Percentiles rank a stretch among this genome's conserved stretches.
phyloP scores from a whole-genome alignment of 2,888 invertebrate genomes.

The Epiblema foenella region DNA sequence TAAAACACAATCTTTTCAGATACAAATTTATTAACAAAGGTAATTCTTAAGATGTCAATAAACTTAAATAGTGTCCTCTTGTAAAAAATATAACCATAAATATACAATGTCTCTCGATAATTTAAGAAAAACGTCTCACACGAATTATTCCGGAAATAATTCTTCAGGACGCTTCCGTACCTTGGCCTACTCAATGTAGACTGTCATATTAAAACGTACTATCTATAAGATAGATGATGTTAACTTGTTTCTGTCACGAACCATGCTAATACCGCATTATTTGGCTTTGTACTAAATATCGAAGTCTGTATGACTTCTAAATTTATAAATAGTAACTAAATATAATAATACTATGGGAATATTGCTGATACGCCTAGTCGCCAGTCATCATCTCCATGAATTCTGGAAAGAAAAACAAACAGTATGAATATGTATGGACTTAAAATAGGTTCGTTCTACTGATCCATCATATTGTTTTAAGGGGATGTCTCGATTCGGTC shows the following conservation, averaged over 20 bases:
- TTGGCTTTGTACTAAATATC: slow-evolving; percentile 73
- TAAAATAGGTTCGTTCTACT: no score
- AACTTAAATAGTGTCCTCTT: slow-evolving; percentile 19
- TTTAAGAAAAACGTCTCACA: slow-evolving; percentile 59
- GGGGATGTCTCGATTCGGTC: no score
- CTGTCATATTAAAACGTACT: slow-evolving; percentile 56
- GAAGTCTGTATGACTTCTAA: slow-evolving; percentile 66
- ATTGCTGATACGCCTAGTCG: slow-evolving; percentile 84
- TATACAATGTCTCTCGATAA: slow-evolving; percentile 27
- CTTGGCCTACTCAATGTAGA: slow-evolving; percentile 55
- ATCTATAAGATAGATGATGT: slow-evolving; percentile 78
- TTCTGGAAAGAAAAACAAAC: slow-evolving; percentile 85
- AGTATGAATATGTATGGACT: background rate
- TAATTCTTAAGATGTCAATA: slow-evolving; percentile 32
- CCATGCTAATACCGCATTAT: slow-evolving; percentile 79
- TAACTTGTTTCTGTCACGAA: slow-evolving; percentile 52
- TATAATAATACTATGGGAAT: slow-evolving; percentile 61
- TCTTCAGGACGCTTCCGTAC: slow-evolving; percentile 65
- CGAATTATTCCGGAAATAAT: slow-evolving; percentile 80
- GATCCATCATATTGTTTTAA: no score
- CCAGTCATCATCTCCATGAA: slow-evolving; percentile 98
- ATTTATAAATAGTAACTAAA: slow-evolving; percentile 69
- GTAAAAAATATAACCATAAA: slow-evolving; percentile 40
- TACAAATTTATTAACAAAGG: slow-evolving; percentile 38
- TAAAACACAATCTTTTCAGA: slow-evolving; percentile 1